Base-by-base conservation (phyloP, 2,888 invertebrate species). In the Apeira syringaria region DNA sequence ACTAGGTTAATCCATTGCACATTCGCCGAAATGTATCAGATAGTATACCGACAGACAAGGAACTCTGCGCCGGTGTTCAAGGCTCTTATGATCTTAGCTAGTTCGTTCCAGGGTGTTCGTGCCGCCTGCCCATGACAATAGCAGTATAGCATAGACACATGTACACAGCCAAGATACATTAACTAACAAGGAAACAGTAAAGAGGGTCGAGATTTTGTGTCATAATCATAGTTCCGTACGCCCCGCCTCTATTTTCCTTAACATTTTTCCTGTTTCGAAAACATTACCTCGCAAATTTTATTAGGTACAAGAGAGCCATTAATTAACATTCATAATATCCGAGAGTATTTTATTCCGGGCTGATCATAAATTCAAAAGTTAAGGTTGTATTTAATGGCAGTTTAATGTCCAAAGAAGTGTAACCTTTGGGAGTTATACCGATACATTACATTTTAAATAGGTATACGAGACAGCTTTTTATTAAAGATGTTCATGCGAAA, bases 281-380 rank as follows among this genome's bases (percentile, higher is more conserved):
- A 37, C 34, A 39, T 42, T 46, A 24, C 10, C 34, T 43, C 40
- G 28, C 30, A 37, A n/a, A 24, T 40, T 34, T 43, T 30, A 37
- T 38, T 28, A 44, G 37, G 32, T 28, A 44, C 33, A 26, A 17
- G 39, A 44, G 47, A 34, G 29, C 10, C 35, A 47, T 52, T 53
- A 56, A 52, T 53, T 51, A 53, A 45, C 41, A 56, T 56, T 51
- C 44, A 47, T 56, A 47, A 46, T 47, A 43, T 42, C 28, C 20
- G 37, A 50, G 37, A 45, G 35, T 40, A 41, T 42, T 42, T 39
- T 24, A 43, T 50, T 47, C 30, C 37, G n/a, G 33, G 38, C 29
- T 36, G 36, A 42, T 41, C 42, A 33, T 50, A 47, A 47, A 45
- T 44, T 35, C 26, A 25, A 34, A 53, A 47, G 43, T 39, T 35